phyloP scores from a whole-genome alignment of 2,888 invertebrate species.

The Conomelus anceps region DNA sequence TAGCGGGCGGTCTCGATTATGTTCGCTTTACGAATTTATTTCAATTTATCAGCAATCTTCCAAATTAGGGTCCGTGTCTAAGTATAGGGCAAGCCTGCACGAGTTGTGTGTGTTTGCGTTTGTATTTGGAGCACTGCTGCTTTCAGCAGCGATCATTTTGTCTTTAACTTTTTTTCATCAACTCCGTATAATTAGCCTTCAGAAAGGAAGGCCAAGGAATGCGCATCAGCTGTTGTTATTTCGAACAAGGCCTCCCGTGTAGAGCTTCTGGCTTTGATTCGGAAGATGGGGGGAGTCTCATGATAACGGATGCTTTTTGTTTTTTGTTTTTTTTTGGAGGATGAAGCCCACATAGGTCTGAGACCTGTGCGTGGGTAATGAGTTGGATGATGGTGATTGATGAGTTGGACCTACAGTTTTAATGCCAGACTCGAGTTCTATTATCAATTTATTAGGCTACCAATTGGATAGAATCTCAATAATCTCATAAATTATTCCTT shows the following conservation, averaged over 20 bases:
- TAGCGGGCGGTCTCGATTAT: background rate
- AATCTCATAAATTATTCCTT: no score
- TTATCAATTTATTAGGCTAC: no score
- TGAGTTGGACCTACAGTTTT: no score
- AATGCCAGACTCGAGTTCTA: no score
- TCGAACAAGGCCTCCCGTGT: background rate
- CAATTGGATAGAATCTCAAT: no score
- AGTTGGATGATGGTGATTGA: no score
- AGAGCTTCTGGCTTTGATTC: background rate
- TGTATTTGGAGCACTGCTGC: background rate
- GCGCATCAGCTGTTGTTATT: background rate
- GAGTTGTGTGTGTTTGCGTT: background rate
- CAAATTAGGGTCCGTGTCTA: background rate
- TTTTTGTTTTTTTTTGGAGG: no score
- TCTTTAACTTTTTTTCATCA: background rate
- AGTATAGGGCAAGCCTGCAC: background rate
- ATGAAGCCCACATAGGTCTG: no score
- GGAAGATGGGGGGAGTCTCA: background rate
- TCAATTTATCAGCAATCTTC: background rate
- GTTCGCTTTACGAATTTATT: background rate
- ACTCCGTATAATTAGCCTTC: background rate
- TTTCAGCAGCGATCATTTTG: background rate
- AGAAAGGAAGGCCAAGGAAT: background rate
- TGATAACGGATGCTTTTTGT: background rate
- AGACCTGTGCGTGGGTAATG: no score